Percentiles rank a stretch among this genome's conserved stretches.
phyloP scores from a whole-genome alignment of 2,113 vertebrate genomes.

The Hippopotamus amphibius region DNA sequence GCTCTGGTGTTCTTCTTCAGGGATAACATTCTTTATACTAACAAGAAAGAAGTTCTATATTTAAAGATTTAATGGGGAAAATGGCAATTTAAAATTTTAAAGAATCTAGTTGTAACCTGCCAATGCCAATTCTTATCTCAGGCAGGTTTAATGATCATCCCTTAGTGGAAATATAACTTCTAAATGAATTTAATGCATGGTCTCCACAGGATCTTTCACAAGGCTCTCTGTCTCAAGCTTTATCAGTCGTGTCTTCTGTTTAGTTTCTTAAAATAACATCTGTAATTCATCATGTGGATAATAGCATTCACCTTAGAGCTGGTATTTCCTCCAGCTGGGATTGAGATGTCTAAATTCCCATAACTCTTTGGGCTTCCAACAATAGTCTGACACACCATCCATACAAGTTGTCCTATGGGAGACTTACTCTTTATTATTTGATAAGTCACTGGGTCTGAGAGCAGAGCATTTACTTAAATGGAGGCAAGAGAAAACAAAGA shows the following conservation, averaged over 20 bases:
- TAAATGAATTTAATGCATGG: background rate
- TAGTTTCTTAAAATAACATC: slow-evolving; percentile 33
- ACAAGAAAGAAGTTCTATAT: background rate
- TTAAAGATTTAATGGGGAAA: background rate
- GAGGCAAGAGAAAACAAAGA: background rate
- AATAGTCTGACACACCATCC: background rate
- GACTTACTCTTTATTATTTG: background rate
- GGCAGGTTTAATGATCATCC: background rate
- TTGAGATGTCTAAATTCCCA: background rate
- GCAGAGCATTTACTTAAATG: background rate
- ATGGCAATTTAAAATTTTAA: background rate
- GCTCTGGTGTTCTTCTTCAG: background rate
- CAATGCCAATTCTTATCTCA: background rate
- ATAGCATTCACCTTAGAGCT: background rate
- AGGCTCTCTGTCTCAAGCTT: background rate
- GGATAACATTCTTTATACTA: background rate
- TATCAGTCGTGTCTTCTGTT: background rate
- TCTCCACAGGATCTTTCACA: background rate
- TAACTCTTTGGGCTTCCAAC: background rate
- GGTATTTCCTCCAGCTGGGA: background rate
- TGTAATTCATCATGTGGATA: background rate
- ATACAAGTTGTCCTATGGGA: background rate
- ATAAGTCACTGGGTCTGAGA: background rate
- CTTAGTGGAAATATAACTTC: slow-evolving; percentile 1
- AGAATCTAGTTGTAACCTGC: background rate